Percentiles rank a stretch among this genome's conserved stretches.
Evolutionary conservation across 2,888 invertebrate genomes (phyloP).

Genomic region (Oxytorus armatus): DNA sequence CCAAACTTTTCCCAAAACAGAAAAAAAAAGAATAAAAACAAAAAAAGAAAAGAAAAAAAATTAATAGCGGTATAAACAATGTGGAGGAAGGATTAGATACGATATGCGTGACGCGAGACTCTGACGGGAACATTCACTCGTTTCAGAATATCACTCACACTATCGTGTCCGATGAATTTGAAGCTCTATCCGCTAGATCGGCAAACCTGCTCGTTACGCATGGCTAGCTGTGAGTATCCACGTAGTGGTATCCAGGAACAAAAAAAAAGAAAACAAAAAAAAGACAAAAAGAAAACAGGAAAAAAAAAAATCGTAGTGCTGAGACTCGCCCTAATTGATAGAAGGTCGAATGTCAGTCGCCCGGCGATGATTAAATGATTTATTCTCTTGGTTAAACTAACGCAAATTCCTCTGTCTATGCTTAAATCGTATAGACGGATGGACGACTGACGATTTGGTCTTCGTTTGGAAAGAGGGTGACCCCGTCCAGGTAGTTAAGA

Average conservation of each 20-base stretch:
- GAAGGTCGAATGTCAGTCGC: constrained; percentile 60
- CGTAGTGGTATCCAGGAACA: constrained; percentile 53
- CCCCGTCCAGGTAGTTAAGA: constrained; percentile 97
- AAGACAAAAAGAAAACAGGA: constrained; percentile 21
- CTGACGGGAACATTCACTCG: constrained; percentile 67
- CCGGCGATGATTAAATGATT: constrained; percentile 5
- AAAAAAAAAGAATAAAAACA: constrained; percentile 2
- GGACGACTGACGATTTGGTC: constrained; percentile 98
- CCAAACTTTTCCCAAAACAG: background rate
- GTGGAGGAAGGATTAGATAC: constrained; percentile 60
- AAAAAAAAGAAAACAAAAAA: constrained; percentile 26
- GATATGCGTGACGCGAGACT: constrained; percentile 69
- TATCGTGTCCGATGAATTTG: constrained; percentile 99
- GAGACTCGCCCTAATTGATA: constrained; percentile 51
- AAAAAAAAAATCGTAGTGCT: constrained; percentile 38
- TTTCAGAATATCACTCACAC: constrained; percentile 95
- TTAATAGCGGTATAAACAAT: constrained; percentile 38
- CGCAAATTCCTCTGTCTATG: constrained; percentile 53
- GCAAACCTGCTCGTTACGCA: constrained; percentile 96
- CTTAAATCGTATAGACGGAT: constrained; percentile 91
- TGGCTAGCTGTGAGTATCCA: constrained; percentile 97
- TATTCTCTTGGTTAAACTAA: constrained; percentile 41
- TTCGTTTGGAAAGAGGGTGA: constrained; percentile 98
- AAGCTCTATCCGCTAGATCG: constrained; percentile 98
- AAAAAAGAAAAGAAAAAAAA: constrained; percentile 12